Base-by-base conservation (phyloP, 2,797 vertebrate genomes). In the Streptopelia turtur region DNA sequence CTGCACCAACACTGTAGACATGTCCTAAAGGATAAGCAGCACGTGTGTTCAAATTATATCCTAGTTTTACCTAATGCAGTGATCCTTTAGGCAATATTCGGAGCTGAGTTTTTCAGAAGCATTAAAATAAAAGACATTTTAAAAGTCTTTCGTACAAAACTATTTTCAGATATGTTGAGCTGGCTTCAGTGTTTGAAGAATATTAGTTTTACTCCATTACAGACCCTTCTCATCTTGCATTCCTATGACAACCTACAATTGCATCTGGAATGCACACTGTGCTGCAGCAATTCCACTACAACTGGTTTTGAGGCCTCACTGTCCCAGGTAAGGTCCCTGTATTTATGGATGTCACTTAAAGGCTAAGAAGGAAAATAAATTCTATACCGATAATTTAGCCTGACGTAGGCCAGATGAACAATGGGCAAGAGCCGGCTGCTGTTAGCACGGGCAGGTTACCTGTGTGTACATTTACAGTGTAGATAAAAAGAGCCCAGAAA, bases 331-430 rank as follows among this genome's bases (percentile, higher is more conserved):
- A 50, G 30, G 21, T n/a, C 68, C 30, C 70, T 56, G 21, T 12
- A 37, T 31, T 76, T 39, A 68, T 1, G 4, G 41, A 35, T 37
- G 20, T 20, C 69, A 79, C 63, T 56, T n/a, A 56, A 31, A 68
- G 50, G 43, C 28, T 50, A n/a, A 43, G 14, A 31, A 72, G 18
- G 8, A 4, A 31, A 21, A 24, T 23, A 43, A 28, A 74, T 28
- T 9, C 41, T 23, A 6, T 41, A 16, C 12, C 3, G 41, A 27
- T 12, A 31, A 33, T 22, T 37, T 18, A 43, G 25, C 27, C 90
- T 33, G 68, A 23, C 4, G 2, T 16, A 39, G 68, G 60, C 2
- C 5, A 69, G n/a, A 50, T 0, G 1, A 69, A 65, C 55, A 69
- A 76, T 2, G 11, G 69, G 20, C 14, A 47, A 57, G 30, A 66